Evolutionary conservation across 2,797 vertebrate species (phyloP).

Genomic region (Spinibarbus caldwelli): DNA sequence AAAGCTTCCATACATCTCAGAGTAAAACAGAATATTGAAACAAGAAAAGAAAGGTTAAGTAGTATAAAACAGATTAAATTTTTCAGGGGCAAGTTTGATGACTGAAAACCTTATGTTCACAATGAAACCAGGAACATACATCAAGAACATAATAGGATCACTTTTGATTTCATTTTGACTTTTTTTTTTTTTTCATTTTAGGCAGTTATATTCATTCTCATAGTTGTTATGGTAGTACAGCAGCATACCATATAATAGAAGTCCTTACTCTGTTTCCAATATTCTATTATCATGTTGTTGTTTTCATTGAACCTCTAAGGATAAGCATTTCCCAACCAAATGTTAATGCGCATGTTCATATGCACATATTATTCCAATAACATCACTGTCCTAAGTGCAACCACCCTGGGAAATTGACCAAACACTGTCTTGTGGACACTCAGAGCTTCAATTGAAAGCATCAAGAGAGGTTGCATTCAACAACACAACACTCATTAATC

Average conservation of each 20-base stretch:
- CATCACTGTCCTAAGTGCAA: neutral
- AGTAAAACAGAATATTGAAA: too few species aligned
- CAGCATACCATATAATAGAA: neutral
- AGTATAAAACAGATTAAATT: neutral
- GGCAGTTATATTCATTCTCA: neutral
- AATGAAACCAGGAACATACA: neutral
- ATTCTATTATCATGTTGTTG: neutral
- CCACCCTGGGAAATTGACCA: constrained; percentile 3
- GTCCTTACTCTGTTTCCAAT: neutral
- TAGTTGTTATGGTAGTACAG: neutral
- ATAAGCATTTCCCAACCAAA: constrained; percentile 89
- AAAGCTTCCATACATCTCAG: too few species aligned
- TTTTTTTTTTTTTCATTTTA: too few species aligned
- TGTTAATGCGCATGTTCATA: constrained; percentile 8
- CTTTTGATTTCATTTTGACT: neutral
- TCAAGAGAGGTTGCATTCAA: constrained; percentile 22
- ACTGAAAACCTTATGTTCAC: neutral
- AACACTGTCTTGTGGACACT: neutral
- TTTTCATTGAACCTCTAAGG: constrained; percentile 70
- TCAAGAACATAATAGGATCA: too few species aligned
- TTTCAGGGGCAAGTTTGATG: neutral
- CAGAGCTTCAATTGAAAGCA: neutral
- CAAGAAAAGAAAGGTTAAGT: neutral
- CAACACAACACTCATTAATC: constrained; percentile 67
- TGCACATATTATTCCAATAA: neutral